Evolutionary conservation across 2,113 vertebrate genomes (phyloP).

Genomic region (Scopus umbretta): DNA sequence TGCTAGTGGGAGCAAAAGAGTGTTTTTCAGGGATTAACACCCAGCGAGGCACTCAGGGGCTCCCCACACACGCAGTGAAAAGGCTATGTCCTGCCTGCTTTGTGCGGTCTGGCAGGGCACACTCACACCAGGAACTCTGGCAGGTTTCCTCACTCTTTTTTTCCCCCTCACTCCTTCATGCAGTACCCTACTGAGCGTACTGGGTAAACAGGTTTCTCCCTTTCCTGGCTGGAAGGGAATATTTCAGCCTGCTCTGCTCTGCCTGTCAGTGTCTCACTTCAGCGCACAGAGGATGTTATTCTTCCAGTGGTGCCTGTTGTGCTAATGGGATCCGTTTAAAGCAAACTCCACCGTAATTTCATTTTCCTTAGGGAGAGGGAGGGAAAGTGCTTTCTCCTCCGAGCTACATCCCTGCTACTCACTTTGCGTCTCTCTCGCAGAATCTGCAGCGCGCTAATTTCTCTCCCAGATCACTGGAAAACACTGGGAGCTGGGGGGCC

Average conservation of each 20-base stretch:
- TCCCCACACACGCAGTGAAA: background rate
- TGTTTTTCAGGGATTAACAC: background rate
- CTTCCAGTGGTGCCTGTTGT: slow-evolving; percentile 21
- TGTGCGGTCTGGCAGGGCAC: background rate
- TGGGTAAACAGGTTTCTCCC: background rate
- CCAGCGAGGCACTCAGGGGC: background rate
- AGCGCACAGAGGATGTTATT: slow-evolving; percentile 8
- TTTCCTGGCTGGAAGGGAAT: background rate
- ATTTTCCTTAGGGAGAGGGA: slow-evolving; percentile 20
- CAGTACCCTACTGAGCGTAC: background rate
- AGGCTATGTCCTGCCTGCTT: background rate
- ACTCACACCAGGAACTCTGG: background rate
- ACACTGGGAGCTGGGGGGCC: rapidly evolving
- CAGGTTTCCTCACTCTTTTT: background rate
- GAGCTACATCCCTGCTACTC: background rate
- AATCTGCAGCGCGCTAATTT: background rate
- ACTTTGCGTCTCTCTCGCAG: background rate
- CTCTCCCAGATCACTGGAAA: background rate
- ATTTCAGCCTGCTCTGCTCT: background rate
- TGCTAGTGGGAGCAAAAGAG: background rate
- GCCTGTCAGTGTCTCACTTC: slow-evolving; percentile 10
- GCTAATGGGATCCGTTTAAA: slow-evolving; percentile 46
- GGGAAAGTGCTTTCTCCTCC: background rate
- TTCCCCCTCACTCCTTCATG: background rate
- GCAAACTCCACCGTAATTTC: slow-evolving; percentile 40